Evolutionary conservation across 2,797 vertebrate species (phyloP), one percentile per base, ranked within the genome.

Genomic region (Huso huso): DNA sequence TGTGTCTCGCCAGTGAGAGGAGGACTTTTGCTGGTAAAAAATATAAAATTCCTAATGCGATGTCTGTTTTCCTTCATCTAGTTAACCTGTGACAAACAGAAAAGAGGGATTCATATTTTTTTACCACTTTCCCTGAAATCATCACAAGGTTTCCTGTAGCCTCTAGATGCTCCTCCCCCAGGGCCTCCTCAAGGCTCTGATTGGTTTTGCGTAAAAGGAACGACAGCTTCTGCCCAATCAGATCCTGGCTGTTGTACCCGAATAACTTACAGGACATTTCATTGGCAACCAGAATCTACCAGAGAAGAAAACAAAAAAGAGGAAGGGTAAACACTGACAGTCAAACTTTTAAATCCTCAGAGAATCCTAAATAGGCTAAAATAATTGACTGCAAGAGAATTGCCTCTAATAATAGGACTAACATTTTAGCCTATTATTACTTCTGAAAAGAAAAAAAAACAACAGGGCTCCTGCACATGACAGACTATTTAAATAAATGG

Each of bases 101-200:
- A 37, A 37, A 37, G 37, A 37, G 37, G 37, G 37, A 37, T 37
- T 37, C 37, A 37, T 37, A 37, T 37, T 73, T 72, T 74, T 88
- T 48, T 88, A 98, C 96, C 93, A 99, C 92, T 77, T 89, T 91
- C 80, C 92, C 93, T n/a, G 88, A 88, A 37, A 89, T 64, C 8
- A 87, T 48, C 0, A 68, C 64, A 1, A 91, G 77, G n/a, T 70
- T 76, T 74, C 92, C 93, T 51, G 89, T 84, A 0, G 63, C 74
- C 51, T 88, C 83, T 8, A 81, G 50, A 61, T 80, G 74, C 68
- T 94, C 91, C 71, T 95, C 90, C 1, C 80, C 82, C 65, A 93
- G 71, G 6, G 85, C 86, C 66, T 93, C 85, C 51, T 88, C 84
- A 8, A 87, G 65, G 0, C 85, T 82, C 8, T 89, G 88, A 59